Conservation (phyloP, 92 coral and sea anemone species). For the Phymanthus crucifer region DNA sequence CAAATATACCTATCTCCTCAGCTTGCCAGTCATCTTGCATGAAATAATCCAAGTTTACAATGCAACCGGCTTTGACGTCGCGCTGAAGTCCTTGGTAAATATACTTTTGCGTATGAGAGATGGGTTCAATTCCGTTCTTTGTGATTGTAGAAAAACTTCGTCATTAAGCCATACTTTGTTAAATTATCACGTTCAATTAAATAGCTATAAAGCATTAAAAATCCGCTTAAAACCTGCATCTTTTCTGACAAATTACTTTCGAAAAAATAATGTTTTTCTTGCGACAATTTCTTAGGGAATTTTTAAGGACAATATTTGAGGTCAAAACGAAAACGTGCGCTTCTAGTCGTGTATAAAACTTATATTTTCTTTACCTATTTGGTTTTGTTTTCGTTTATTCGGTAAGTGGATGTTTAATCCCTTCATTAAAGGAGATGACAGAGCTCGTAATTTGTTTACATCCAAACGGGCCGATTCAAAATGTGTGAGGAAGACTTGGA, state of each 20-base stretch:
- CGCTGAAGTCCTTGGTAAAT: neutral
- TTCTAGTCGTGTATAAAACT: neutral
- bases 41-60: neutral
- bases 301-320: neutral
- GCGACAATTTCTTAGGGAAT: too few species aligned
- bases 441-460: neutral
- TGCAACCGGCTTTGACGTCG: neutral
- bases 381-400: neutral
- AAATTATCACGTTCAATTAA: neutral
- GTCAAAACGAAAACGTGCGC: neutral
- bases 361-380: neutral
- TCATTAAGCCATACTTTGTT: neutral
- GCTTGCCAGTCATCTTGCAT: neutral
- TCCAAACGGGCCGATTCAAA: conserved; percentile 3
- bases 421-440: conserved; percentile 1
- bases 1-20: neutral
- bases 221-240: too few species aligned
- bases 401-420: neutral
- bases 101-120: neutral
- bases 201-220: neutral
- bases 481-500: neutral
- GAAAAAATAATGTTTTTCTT: neutral
- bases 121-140: neutral
- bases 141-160: neutral
- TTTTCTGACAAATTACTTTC: neutral